phyloP scores from a whole-genome alignment of 2,888 invertebrate genomes.

The Saturnia pavonia region DNA sequence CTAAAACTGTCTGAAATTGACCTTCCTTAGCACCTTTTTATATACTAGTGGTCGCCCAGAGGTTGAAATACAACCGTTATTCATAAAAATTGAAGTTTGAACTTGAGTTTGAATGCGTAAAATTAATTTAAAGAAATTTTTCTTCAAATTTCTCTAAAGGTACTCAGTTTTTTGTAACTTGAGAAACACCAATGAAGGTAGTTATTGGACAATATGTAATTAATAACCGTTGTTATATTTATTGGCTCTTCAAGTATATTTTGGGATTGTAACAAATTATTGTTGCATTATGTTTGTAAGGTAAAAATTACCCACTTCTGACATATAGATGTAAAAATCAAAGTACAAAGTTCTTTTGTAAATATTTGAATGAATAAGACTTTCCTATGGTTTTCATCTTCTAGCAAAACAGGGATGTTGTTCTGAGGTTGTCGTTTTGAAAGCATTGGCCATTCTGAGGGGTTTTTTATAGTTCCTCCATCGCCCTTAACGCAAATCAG shows the following conservation, averaged over 20 bases:
- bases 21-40: neutral
- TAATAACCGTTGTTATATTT: slow-evolving; percentile 52
- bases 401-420: too few relatives aligned
- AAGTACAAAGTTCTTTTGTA: too few relatives aligned
- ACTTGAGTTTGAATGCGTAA: too few relatives aligned
- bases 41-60: neutral
- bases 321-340: too few relatives aligned
- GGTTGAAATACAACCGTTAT: neutral
- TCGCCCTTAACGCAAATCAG: too few relatives aligned
- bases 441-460: too few relatives aligned
- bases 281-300: slow-evolving; percentile 8
- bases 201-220: slow-evolving; percentile 50
- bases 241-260: slow-evolving; percentile 37
- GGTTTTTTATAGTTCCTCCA: too few relatives aligned
- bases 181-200: slow-evolving; percentile 30
- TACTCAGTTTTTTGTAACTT: neutral
- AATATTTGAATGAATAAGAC: too few relatives aligned
- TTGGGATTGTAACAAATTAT: slow-evolving; percentile 37
- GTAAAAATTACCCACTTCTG: neutral
- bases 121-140: too few relatives aligned
- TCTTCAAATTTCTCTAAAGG: neutral
- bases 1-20: neutral
- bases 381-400: too few relatives aligned
- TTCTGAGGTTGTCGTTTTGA: too few relatives aligned
- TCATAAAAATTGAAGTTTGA: too few relatives aligned